A percentile compares a stretch with the other conserved stretches of the same genome.
Evolutionary conservation across 2,888 invertebrate genomes (phyloP).

Genomic region (Thyatira batis): DNA sequence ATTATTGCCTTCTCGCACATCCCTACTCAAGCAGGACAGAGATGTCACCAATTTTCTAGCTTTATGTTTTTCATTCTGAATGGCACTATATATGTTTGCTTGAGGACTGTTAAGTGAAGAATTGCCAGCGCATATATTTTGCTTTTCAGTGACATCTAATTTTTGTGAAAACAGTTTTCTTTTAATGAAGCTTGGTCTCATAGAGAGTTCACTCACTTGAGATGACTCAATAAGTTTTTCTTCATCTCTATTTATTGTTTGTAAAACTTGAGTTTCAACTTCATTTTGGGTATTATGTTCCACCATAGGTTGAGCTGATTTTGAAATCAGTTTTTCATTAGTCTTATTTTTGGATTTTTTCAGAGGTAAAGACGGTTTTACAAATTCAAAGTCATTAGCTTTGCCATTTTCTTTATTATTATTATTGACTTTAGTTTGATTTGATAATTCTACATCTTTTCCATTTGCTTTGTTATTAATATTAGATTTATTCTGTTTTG

Average conservation of each 20-base stretch:
- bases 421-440: slow-evolving; percentile 14
- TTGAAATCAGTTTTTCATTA: slow-evolving; percentile 43
- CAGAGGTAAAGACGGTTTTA: slow-evolving; percentile 52
- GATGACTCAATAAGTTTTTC: slow-evolving; percentile 14
- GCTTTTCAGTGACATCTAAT: slow-evolving; percentile 60
- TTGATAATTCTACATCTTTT: slow-evolving; percentile 10
- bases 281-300: slow-evolving; percentile 18
- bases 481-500: neutral
- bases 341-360: slow-evolving; percentile 37
- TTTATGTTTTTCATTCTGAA: slow-evolving; percentile 62
- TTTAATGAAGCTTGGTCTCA: slow-evolving; percentile 71
- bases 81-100: slow-evolving; percentile 41
- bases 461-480: slow-evolving; percentile 11
- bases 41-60: slow-evolving; percentile 61
- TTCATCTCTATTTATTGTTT: slow-evolving; percentile 17
- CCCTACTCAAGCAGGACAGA: slow-evolving; percentile 63
- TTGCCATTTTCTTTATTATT: slow-evolving; percentile 20
- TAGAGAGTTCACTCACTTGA: slow-evolving; percentile 48
- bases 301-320: slow-evolving; percentile 35
- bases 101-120: slow-evolving; percentile 51
- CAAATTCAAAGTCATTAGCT: slow-evolving; percentile 51
- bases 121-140: slow-evolving; percentile 47
- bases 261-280: slow-evolving; percentile 4
- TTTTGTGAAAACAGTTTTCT: slow-evolving; percentile 72
- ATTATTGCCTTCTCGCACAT: slow-evolving; percentile 57